phyloP scores from a whole-genome alignment of 2,888 invertebrate genomes.

The Leptarthrus brevirostris region DNA sequence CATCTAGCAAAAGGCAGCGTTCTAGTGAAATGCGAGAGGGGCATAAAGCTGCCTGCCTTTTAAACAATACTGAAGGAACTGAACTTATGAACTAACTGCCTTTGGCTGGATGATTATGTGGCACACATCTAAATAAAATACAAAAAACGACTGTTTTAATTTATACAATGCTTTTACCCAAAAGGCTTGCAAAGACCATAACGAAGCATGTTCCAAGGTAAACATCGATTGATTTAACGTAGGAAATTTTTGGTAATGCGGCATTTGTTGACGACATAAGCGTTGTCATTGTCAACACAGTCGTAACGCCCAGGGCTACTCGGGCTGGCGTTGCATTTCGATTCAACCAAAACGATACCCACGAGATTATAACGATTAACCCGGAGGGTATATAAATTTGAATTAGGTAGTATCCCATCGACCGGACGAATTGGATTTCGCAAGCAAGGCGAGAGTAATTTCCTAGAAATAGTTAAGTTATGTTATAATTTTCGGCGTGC shows the following conservation, averaged over 20 bases:
- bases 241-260: slow-evolving; percentile 96
- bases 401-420: slow-evolving; percentile 98
- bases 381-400: slow-evolving; percentile 98
- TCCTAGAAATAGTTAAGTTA: slow-evolving; percentile 72
- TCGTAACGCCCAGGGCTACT: slow-evolving; percentile 93
- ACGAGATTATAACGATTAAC: slow-evolving; percentile 96
- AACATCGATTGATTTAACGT: slow-evolving; percentile 97
- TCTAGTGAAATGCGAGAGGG: no score
- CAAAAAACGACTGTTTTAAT: slow-evolving; percentile 41
- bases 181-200: slow-evolving; percentile 97
- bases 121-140: slow-evolving; percentile 26
- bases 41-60: no score
- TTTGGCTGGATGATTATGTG: neutral
- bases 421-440: slow-evolving; percentile 96
- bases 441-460: slow-evolving; percentile 96
- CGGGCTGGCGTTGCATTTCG: slow-evolving; percentile 94
- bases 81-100: neutral
- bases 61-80: no score
- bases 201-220: slow-evolving; percentile 98
- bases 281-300: slow-evolving; percentile 97
- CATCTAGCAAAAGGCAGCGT: no score
- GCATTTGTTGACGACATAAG: slow-evolving; percentile 97
- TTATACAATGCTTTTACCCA: slow-evolving; percentile 75
- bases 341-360: slow-evolving; percentile 97
- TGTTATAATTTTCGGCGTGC: slow-evolving; percentile 13